These are phyloP conservation scores for Paramormyrops kingsleyae DNA, from an alignment of 2,113 vertebrate species.

Conservation along the genomic window DNA sequence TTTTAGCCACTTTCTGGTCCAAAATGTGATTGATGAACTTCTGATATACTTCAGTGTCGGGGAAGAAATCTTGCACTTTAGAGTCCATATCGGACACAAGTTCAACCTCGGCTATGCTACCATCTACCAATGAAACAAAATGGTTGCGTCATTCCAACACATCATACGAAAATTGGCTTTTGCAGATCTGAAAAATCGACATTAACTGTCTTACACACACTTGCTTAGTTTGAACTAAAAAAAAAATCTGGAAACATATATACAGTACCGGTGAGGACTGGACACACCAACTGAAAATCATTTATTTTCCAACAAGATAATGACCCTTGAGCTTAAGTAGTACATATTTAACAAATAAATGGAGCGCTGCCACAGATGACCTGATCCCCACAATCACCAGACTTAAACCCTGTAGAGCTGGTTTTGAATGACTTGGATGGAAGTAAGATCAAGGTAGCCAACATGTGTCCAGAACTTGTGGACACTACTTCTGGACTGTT, in stretches of 20 bases:
- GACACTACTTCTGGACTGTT: neutral
- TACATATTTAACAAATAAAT: neutral
- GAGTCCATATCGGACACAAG: conserved; percentile 67
- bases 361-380: neutral
- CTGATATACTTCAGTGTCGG: conserved; percentile 47
- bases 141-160: neutral
- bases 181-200: neutral
- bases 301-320: neutral
- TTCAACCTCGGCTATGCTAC: conserved; percentile 69
- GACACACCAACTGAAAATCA: neutral
- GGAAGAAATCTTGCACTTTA: conserved; percentile 56
- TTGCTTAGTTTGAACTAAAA: neutral
- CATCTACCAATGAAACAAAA: conserved; percentile 55
- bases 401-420: neutral
- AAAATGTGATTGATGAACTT: conserved; percentile 51
- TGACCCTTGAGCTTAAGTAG: neutral
- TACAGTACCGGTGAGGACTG: neutral
- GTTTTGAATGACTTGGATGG: neutral
- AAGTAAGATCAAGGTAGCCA: neutral
- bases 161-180: neutral
- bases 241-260: neutral
- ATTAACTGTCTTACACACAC: neutral
- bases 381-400: neutral
- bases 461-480: neutral
- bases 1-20: conserved; percentile 71